phyloP scores from a whole-genome alignment of 2,888 invertebrate species.

The Metalampra italica region DNA sequence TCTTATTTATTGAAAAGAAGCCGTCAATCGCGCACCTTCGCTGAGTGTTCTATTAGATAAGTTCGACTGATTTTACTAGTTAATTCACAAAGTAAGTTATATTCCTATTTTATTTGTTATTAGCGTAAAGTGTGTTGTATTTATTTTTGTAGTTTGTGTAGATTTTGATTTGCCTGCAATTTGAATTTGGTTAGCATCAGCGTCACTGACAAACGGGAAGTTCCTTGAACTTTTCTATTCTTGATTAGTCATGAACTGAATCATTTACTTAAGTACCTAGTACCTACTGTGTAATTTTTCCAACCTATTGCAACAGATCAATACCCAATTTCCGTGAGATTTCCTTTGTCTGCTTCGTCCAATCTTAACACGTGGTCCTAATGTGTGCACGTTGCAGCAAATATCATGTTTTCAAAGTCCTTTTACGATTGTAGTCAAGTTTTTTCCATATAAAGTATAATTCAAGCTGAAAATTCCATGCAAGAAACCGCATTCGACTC shows the following conservation, averaged over 20 bases:
- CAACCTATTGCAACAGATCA: neutral
- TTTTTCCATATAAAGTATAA: neutral
- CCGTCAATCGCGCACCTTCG: slow-evolving; percentile 74
- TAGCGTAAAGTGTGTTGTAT: slow-evolving; percentile 2
- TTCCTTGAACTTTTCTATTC: slow-evolving; percentile 20
- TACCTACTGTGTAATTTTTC: slow-evolving; percentile 4
- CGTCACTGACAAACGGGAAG: slow-evolving; percentile 13
- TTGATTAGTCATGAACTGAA: slow-evolving; percentile 18
- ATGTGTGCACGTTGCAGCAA: neutral
- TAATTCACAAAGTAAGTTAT: slow-evolving; percentile 55
- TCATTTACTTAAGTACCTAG: no score
- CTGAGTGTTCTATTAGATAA: slow-evolving; percentile 61
- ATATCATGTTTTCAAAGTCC: neutral
- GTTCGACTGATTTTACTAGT: slow-evolving; percentile 48
- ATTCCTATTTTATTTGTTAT: slow-evolving; percentile 5
- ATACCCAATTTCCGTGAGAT: neutral
- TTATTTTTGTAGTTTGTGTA: neutral
- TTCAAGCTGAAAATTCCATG: slow-evolving; percentile 13
- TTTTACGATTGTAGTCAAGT: neutral
- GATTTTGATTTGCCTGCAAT: neutral
- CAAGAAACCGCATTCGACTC: neutral
- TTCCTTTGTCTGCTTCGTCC: slow-evolving; percentile 3
- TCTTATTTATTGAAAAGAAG: slow-evolving; percentile 66
- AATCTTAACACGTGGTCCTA: slow-evolving; percentile 4
- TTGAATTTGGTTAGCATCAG: slow-evolving; percentile 1